Conservation (phyloP, 2,797 vertebrate genomes). For the Chloroceryle inda region DNA sequence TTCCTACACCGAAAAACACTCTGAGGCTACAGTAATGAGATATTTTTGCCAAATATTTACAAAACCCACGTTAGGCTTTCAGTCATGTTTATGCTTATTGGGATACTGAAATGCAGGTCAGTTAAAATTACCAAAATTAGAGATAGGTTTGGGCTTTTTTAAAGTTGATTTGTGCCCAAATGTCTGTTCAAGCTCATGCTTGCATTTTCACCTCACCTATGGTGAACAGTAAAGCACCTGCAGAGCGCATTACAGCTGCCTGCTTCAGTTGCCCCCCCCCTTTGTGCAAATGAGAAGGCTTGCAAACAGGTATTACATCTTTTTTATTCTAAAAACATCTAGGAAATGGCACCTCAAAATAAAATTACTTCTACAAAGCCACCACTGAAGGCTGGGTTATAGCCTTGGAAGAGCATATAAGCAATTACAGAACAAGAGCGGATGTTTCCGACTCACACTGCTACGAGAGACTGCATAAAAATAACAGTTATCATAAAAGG, state of each 20-base stretch:
- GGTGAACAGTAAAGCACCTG: not conserved
- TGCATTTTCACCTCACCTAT: accelerated
- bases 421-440: not conserved
- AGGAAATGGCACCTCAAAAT: not conserved
- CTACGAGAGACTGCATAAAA: not conserved
- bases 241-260: not conserved
- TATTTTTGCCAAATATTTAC: not conserved
- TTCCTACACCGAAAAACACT: not conserved
- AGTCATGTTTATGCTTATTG: not conserved
- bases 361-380: not conserved
- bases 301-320: not conserved
- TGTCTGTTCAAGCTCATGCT: not conserved
- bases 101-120: not conserved
- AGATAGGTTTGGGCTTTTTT: not conserved
- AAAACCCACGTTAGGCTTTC: not conserved
- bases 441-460: not conserved
- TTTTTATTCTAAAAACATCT: not conserved
- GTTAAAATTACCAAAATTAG: not conserved
- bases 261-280: not conserved
- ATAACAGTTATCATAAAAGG: not conserved
- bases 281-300: not conserved
- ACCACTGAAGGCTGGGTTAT: not conserved
- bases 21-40: not conserved
- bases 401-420: not conserved
- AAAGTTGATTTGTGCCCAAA: not conserved